These are phyloP conservation scores for Scaptomyza cyrtandrae DNA, from an alignment of 2,888 invertebrate species.

Conservation along the genomic window DNA sequence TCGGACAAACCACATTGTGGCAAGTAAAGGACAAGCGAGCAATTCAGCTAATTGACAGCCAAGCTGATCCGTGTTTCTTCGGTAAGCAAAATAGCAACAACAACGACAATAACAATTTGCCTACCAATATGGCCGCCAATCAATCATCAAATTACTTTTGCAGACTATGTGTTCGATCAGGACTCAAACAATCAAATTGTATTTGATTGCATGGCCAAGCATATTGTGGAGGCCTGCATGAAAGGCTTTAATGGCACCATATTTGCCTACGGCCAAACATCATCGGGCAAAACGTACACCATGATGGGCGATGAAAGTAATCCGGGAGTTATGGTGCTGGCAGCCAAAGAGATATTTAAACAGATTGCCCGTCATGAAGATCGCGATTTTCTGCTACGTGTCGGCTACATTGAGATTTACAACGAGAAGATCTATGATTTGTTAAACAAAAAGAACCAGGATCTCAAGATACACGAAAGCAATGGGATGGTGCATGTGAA, in stretches of 20 bases:
- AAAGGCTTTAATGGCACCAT: constrained; percentile 94
- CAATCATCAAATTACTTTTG: not conserved
- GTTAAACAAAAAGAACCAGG: constrained; percentile 86
- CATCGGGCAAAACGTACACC: constrained; percentile 93
- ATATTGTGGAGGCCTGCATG: constrained; percentile 89
- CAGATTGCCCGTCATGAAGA: constrained; percentile 87
- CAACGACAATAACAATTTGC: not conserved
- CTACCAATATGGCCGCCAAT: constrained; percentile 29
- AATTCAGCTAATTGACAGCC: constrained; percentile 87
- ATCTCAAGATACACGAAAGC: constrained; percentile 88
- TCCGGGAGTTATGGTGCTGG: constrained; percentile 90
- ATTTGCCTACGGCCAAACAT: constrained; percentile 96
- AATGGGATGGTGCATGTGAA: constrained; percentile 88
- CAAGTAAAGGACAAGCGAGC: constrained; percentile 86
- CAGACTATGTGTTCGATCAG: constrained; percentile 90
- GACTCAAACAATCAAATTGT: constrained; percentile 87
- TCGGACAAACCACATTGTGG: constrained; percentile 88
- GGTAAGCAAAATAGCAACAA: constrained; percentile 79
- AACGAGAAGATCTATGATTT: constrained; percentile 93
- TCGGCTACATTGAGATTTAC: constrained; percentile 95
- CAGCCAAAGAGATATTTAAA: constrained; percentile 89
- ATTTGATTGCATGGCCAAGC: constrained; percentile 89
- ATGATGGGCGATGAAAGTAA: constrained; percentile 90
- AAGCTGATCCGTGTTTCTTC: constrained; percentile 85
- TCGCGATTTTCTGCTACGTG: constrained; percentile 91